Evolutionary conservation across 2,113 vertebrate species (phyloP).

Genomic region (Odontesthes bonariensis): DNA sequence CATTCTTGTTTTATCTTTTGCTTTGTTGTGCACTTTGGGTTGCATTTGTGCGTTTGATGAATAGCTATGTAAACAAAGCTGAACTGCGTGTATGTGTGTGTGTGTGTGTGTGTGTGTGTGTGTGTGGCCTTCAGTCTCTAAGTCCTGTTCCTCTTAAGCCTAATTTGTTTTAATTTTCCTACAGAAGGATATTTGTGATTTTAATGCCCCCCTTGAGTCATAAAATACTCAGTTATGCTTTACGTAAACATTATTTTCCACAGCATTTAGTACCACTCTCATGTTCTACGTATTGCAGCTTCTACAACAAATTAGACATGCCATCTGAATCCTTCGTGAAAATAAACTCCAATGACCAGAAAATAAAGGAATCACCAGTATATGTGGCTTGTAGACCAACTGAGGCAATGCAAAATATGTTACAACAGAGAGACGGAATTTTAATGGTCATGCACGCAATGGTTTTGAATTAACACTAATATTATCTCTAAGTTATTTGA

Average conservation of each 20-base stretch:
- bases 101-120: background rate
- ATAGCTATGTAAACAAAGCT: too few species aligned
- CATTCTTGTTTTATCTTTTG: too few species aligned
- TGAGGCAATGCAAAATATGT: slow-evolving; percentile 16
- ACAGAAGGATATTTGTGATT: background rate
- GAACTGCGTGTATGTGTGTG: too few species aligned
- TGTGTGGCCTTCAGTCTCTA: slow-evolving; percentile 5
- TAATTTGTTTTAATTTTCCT: slow-evolving; percentile 16
- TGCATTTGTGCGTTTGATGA: too few species aligned
- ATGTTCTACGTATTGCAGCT: slow-evolving; percentile 11
- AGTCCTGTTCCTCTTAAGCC: background rate
- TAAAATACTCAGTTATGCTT: slow-evolving; percentile 8
- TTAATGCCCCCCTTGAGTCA: slow-evolving; percentile 6
- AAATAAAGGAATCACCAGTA: slow-evolving; percentile 18
- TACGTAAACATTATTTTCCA: background rate
- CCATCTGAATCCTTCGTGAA: slow-evolving; percentile 32
- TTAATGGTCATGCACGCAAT: slow-evolving; percentile 3
- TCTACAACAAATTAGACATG: slow-evolving; percentile 18
- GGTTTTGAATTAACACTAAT: slow-evolving; percentile 5
- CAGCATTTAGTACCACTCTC: slow-evolving; percentile 4
- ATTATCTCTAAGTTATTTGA: background rate
- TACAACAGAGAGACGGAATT: background rate
- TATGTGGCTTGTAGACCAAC: slow-evolving; percentile 11
- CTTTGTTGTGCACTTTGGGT: too few species aligned
- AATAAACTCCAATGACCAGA: slow-evolving; percentile 35